These are phyloP conservation scores for Chaunax sp. DNA, from an alignment of 2,797 vertebrate genomes.

Conservation along the genomic window DNA sequence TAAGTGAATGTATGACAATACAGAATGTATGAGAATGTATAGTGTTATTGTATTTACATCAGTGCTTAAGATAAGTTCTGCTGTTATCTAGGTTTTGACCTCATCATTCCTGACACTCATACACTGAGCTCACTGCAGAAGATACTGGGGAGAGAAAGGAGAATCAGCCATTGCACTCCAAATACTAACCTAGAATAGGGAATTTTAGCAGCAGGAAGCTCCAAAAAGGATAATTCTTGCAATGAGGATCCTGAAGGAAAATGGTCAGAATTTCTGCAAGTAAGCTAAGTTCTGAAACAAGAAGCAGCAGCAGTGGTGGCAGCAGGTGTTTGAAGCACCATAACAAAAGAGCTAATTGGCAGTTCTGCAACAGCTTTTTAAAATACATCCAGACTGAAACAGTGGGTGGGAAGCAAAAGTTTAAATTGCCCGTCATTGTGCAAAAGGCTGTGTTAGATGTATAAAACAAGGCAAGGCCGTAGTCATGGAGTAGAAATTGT, in stretches of 20 bases:
- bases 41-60: constrained; percentile 11
- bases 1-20: too few species aligned
- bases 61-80: not conserved
- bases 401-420: too few species aligned
- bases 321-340: not conserved
- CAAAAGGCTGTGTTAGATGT: not conserved
- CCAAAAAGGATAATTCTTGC: not conserved
- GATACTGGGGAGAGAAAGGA: not conserved
- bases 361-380: not conserved
- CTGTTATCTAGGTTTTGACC: not conserved
- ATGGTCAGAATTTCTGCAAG: too few species aligned
- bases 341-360: not conserved
- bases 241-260: not conserved
- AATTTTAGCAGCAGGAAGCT: not conserved
- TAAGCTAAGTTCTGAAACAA: too few species aligned
- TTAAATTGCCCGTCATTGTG: not conserved
- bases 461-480: too few species aligned
- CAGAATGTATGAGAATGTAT: too few species aligned
- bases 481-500: too few species aligned
- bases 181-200: not conserved
- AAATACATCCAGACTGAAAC: not conserved
- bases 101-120: not conserved
- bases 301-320: not conserved
- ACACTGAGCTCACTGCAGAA: not conserved
- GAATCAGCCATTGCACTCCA: not conserved